These are phyloP conservation scores for Helobdella robusta DNA, from an alignment of 2,888 invertebrate genomes.

Conservation along the genomic window DNA sequence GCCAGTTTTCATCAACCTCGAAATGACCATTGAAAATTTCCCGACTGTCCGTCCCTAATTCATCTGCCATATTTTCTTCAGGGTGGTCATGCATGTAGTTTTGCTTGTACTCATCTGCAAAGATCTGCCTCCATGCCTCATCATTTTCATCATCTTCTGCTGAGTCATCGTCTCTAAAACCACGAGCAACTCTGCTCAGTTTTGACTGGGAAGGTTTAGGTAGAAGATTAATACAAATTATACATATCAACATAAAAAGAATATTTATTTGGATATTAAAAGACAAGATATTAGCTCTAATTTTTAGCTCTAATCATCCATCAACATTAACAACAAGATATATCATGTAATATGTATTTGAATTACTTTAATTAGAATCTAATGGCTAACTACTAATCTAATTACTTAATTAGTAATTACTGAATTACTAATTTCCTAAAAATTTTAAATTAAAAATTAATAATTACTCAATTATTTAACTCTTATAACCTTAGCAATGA, in stretches of 20 bases:
- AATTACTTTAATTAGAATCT: no score
- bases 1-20: constrained; percentile 28
- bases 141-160: background rate
- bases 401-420: no score
- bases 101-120: constrained; percentile 22
- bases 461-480: no score
- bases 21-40: constrained; percentile 21
- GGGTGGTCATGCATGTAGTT: background rate
- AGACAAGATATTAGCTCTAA: no score
- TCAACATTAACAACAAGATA: no score
- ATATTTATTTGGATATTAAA: no score
- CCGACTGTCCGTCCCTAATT: background rate
- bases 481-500: no score
- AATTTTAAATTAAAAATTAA: no score
- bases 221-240: background rate
- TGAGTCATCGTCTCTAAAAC: background rate
- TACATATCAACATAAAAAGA: background rate
- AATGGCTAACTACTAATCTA: no score
- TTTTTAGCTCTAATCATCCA: no score
- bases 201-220: background rate
- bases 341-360: no score
- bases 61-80: background rate
- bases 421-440: no score
- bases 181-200: background rate
- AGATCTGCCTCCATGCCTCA: constrained; percentile 17